Evolutionary conservation across 2,797 vertebrate species (phyloP).

Genomic region (Podargus strigoides): DNA sequence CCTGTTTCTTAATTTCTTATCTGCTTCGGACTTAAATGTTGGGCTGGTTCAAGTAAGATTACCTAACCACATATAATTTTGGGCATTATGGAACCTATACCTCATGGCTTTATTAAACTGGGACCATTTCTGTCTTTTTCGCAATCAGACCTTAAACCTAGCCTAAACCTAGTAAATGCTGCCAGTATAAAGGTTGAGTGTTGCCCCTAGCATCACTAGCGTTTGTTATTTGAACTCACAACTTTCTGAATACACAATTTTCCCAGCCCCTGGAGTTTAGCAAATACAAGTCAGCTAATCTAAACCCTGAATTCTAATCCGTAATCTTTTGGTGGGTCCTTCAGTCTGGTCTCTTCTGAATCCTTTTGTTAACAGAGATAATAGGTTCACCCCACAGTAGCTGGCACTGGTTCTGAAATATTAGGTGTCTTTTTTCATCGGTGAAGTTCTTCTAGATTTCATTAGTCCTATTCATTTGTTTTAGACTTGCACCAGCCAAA

Average conservation of each 20-base stretch:
- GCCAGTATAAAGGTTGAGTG: background rate
- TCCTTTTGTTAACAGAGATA: background rate
- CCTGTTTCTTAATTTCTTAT: background rate
- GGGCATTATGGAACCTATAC: background rate
- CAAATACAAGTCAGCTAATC: background rate
- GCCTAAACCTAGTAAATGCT: background rate
- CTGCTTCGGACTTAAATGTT: background rate
- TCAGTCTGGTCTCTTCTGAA: background rate
- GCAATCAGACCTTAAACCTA: background rate
- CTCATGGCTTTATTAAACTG: background rate
- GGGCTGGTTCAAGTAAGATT: background rate
- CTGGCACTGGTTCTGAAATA: background rate
- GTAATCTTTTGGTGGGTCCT: background rate
- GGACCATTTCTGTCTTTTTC: background rate
- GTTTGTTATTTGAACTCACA: background rate
- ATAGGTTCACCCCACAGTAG: background rate
- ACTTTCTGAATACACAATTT: background rate
- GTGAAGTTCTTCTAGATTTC: background rate
- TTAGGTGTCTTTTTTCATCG: background rate
- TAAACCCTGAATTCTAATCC: background rate
- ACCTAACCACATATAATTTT: background rate
- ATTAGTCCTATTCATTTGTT: background rate
- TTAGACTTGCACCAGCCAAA: background rate
- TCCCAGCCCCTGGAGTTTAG: background rate
- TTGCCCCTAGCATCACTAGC: background rate